phyloP scores from a whole-genome alignment of 2,797 vertebrate species.

The Bucorvus abyssinicus region DNA sequence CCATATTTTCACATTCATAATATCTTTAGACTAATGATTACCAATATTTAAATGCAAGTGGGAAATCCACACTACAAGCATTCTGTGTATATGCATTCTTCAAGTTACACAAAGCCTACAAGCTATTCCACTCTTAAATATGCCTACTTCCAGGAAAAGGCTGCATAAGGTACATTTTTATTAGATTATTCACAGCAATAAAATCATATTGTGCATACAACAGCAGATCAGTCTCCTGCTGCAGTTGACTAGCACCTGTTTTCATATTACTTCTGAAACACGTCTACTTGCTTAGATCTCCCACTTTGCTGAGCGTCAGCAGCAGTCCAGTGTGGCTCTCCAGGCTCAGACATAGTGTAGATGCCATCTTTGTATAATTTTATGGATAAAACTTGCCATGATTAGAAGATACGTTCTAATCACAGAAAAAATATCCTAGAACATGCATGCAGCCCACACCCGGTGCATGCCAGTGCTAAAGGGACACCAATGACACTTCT shows the following conservation, averaged over 20 bases:
- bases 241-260: constrained; percentile 21
- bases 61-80: constrained; percentile 27
- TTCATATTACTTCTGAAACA: not conserved
- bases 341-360: not conserved
- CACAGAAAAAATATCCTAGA: not conserved
- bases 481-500: not conserved
- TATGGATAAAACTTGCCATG: not conserved
- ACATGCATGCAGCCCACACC: not conserved
- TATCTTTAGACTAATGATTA: not conserved
- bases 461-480: not conserved
- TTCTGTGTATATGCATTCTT: constrained; percentile 1
- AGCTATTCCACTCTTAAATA: not conserved
- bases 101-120: constrained; percentile 4
- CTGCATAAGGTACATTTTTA: constrained; percentile 8
- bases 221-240: constrained; percentile 25
- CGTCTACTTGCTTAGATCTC: not conserved
- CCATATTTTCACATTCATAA: constrained; percentile 39
- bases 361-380: not conserved
- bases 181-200: constrained; percentile 17
- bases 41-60: constrained; percentile 18
- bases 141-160: constrained; percentile 16
- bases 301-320: not conserved
- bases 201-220: not conserved
- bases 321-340: not conserved
- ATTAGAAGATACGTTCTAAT: not conserved